Percentiles rank a stretch among this genome's conserved stretches.
These are phyloP conservation scores for Drosophila pectinifera DNA, from an alignment of 1,140 invertebrate species.

Conservation along the genomic window DNA sequence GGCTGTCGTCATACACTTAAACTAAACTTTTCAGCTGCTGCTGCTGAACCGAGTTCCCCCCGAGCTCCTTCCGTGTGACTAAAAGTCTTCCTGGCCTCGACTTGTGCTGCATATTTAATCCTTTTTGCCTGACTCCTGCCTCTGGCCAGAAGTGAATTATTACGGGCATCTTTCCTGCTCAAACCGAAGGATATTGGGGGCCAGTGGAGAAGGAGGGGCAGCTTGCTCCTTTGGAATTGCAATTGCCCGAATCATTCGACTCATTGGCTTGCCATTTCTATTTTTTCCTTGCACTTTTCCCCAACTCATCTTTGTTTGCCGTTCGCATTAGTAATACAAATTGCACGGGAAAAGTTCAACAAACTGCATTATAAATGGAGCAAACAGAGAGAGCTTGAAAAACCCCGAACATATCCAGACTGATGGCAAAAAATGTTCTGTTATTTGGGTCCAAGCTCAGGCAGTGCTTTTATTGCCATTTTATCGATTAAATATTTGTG, in stretches of 20 bases:
- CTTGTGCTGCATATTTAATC: constrained; percentile 76
- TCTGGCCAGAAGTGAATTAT: constrained; percentile 69
- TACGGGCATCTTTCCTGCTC: constrained; percentile 57
- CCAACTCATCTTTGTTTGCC: constrained; percentile 57
- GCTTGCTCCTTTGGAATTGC: constrained; percentile 51
- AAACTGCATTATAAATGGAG: constrained; percentile 74
- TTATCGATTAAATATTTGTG: constrained; percentile 23
- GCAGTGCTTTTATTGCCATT: constrained; percentile 2
- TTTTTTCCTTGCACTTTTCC: constrained; percentile 27
- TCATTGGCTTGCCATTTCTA: constrained; percentile 57
- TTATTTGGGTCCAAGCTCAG: constrained; percentile 2
- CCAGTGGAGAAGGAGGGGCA: background rate
- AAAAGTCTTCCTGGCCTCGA: constrained; percentile 45
- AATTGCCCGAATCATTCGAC: constrained; percentile 78
- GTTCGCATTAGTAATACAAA: constrained; percentile 70
- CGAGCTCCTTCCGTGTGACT: constrained; percentile 41
- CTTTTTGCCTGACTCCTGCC: constrained; percentile 15
- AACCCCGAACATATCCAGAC: constrained; percentile 18
- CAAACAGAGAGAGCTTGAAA: constrained; percentile 12
- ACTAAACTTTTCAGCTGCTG: constrained; percentile 49
- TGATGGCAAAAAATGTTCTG: constrained; percentile 2
- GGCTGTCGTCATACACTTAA: constrained; percentile 44
- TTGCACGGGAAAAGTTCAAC: constrained; percentile 66
- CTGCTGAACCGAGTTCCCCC: constrained; percentile 7
- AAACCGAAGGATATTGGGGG: constrained; percentile 21